Evolutionary conservation across 2,797 vertebrate species (phyloP).

Genomic region (Tolypeutes matacus): DNA sequence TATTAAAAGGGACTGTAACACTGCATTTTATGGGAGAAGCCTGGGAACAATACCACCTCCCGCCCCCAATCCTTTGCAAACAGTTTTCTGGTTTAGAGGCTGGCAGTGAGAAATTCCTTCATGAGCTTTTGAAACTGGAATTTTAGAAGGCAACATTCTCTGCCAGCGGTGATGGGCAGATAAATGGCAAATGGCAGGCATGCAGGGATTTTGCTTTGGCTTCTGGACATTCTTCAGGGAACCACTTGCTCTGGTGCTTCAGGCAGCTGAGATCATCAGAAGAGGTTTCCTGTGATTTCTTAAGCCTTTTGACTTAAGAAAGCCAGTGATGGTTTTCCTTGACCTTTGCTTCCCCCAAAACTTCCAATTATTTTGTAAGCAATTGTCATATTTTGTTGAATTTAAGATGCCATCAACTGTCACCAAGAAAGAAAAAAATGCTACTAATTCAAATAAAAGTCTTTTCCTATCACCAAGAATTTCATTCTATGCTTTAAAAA

Average conservation of each 20-base stretch:
- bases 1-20: not conserved
- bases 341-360: not conserved
- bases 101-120: not conserved
- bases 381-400: slow-evolving; percentile 1
- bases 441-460: not conserved
- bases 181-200: not conserved
- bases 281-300: not conserved
- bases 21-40: not conserved
- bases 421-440: not conserved
- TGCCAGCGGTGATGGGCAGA: not conserved
- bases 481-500: slow-evolving; percentile 1
- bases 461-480: not conserved
- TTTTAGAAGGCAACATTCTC: not conserved
- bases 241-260: not conserved
- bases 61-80: not conserved
- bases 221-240: not conserved
- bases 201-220: not conserved
- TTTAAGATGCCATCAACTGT: not conserved
- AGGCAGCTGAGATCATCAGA: not conserved
- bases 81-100: not conserved
- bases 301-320: not conserved
- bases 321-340: not conserved
- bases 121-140: not conserved
- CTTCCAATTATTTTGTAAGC: not conserved
- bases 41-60: not conserved